Evolutionary conservation across 1,140 invertebrate species (phyloP).

Genomic region (Drosophila melanogaster): DNA sequence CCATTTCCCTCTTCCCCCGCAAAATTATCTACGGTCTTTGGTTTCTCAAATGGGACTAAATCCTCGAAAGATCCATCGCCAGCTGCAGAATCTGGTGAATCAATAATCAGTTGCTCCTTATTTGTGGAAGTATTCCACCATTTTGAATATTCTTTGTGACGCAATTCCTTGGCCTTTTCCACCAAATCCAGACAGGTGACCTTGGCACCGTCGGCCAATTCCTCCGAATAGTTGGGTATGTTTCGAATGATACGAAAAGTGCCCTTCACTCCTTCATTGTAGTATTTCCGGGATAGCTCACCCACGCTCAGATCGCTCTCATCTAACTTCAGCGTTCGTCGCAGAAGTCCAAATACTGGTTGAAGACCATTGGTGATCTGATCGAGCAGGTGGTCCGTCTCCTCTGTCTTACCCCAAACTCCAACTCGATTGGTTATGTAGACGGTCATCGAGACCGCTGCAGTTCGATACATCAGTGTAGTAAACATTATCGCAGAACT

Average conservation of each 20-base stretch:
- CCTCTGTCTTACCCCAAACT: constrained; percentile 38
- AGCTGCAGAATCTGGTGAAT: neutral
- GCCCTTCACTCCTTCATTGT: constrained; percentile 30
- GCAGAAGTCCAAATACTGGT: constrained; percentile 3
- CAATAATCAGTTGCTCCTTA: neutral
- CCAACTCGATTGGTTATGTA: constrained; percentile 30
- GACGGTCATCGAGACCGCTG: constrained; percentile 29
- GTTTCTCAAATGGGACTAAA: neutral
- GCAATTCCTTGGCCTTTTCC: neutral
- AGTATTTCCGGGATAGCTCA: constrained; percentile 6
- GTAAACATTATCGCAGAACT: constrained; percentile 7
- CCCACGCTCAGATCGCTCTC: neutral
- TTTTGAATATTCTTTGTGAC: neutral
- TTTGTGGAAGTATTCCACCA: neutral
- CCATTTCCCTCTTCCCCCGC: neutral
- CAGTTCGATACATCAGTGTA: constrained; percentile 18
- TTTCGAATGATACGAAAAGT: constrained; percentile 13
- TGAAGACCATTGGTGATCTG: constrained; percentile 3
- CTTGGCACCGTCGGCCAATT: constrained; percentile 3
- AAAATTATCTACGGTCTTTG: neutral
- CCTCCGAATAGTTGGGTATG: constrained; percentile 10
- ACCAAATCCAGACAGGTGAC: neutral
- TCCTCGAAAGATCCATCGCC: neutral
- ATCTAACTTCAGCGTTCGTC: neutral
- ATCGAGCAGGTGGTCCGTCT: constrained; percentile 20